Percentiles rank a stretch among this genome's conserved stretches.
phyloP scores from a whole-genome alignment of 1,140 invertebrate genomes.

The Danaus plexippus region DNA sequence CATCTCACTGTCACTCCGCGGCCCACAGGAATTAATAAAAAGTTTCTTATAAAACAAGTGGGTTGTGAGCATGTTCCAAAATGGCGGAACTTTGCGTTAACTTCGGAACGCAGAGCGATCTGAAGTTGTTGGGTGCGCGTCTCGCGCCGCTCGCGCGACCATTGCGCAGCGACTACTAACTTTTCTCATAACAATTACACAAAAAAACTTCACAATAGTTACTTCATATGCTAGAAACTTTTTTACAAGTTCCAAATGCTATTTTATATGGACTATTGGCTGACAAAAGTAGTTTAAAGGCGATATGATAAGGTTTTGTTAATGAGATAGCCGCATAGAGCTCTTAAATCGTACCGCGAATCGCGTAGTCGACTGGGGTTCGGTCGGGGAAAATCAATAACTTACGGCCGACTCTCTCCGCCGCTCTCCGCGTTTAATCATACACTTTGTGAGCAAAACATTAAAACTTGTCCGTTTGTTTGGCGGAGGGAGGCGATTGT shows the following conservation, averaged over 20 bases:
- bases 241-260: slow-evolving; percentile 36
- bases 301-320: slow-evolving; percentile 35
- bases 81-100: slow-evolving; percentile 74
- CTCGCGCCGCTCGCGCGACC: slow-evolving; percentile 40
- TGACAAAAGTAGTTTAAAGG: slow-evolving; percentile 40
- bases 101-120: slow-evolving; percentile 71
- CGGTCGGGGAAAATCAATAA: slow-evolving; percentile 73
- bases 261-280: slow-evolving; percentile 23
- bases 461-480: slow-evolving; percentile 72
- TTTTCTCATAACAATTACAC: slow-evolving; percentile 56
- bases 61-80: slow-evolving; percentile 74
- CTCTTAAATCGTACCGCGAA: slow-evolving; percentile 52
- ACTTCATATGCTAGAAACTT: slow-evolving; percentile 39
- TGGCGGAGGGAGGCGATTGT: slow-evolving; percentile 55
- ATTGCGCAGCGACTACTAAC: slow-evolving; percentile 60
- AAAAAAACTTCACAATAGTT: slow-evolving; percentile 53
- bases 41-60: slow-evolving; percentile 75
- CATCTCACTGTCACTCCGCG: slow-evolving; percentile 71
- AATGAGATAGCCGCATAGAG: slow-evolving; percentile 39
- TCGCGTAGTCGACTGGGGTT: slow-evolving; percentile 65
- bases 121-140: slow-evolving; percentile 69
- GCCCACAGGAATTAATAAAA: slow-evolving; percentile 74
- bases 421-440: slow-evolving; percentile 70
- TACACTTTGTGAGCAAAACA: slow-evolving; percentile 72
- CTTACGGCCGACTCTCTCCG: slow-evolving; percentile 70